These are phyloP conservation scores for Pocillopora grandis DNA, from an alignment of 92 coral and sea anemone genomes.

Conservation along the genomic window DNA sequence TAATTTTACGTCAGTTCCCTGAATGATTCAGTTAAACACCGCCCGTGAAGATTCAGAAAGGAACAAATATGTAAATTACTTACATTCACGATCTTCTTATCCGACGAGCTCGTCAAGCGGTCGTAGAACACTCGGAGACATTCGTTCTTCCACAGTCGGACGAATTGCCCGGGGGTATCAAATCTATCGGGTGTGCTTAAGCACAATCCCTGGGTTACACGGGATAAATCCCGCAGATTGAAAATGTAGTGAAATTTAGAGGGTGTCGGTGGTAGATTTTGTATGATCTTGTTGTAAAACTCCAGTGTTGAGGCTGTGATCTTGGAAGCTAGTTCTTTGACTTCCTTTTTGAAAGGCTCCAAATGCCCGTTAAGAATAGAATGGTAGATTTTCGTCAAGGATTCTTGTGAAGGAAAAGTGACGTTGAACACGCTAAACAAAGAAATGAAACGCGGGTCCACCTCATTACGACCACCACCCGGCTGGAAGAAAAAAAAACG, in stretches of 20 bases:
- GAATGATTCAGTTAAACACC: no score
- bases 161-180: constrained; percentile 85
- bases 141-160: constrained; percentile 98
- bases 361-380: constrained; percentile 91
- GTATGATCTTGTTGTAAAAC: constrained; percentile 81
- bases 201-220: constrained; percentile 97
- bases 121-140: constrained; percentile 98
- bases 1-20: no score
- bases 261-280: constrained; percentile 95
- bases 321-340: constrained; percentile 71
- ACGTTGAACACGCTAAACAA: constrained; percentile 97
- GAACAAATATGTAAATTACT: not conserved
- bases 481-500: constrained; percentile 61
- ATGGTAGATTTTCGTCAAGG: constrained; percentile 88
- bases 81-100: constrained; percentile 72
- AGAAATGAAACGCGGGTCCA: constrained; percentile 98
- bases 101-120: constrained; percentile 85
- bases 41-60: no score
- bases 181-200: constrained; percentile 95
- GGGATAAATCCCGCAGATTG: constrained; percentile 97
- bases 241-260: constrained; percentile 99
- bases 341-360: constrained; percentile 87
- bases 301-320: constrained; percentile 88
- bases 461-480: constrained; percentile 99
- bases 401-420: constrained; percentile 95